Evolutionary conservation across 2,797 vertebrate species (phyloP), one percentile per base, ranked within the genome.

Genomic region (Neostethus bicornis): DNA sequence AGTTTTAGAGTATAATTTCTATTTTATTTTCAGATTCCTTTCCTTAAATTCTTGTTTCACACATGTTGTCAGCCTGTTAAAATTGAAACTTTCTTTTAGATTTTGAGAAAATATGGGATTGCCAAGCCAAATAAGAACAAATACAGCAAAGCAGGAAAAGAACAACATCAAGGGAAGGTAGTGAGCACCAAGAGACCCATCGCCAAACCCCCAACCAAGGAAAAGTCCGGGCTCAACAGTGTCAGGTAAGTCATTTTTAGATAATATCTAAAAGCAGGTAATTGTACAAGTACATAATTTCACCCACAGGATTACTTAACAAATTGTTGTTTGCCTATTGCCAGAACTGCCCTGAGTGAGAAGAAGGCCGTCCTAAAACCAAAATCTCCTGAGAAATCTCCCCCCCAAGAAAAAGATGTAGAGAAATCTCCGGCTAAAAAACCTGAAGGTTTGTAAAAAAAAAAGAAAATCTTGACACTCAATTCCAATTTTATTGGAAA

Each of bases 361-460:
- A 99, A 99, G 89, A 99, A 97, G 70, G 92, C 94, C 0, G 94
- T 93, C 0, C 90, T 98, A 52, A 99, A 98, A 72, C 95, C 96
- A 5, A 98, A 98, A 75, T 98, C 96, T 77, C 96, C 96, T 2
- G 97, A 99, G 79, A 98, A 98, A 85, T 90, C 92, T 64, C 93
- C 94, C 66, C 93, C 96, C 20, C 97, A 98, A 1, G 97, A 99
- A 58, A 99, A 98, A 78, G 96, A 98, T 73, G 89, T 93, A 1
- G 97, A 99, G 53, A 99, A 98, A 60, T 97, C 95, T 49, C 96
- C 95, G 47, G 94, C 95, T 45, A 99, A 98, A 88, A 99, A 98
- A 74, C 91, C 89, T 38, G 97, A 99, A 91, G 95, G 96, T 98
- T 61, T 17, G 71, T 39, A 57, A 19, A 21, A 32, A 35, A 7